phyloP scores from a whole-genome alignment of 2,888 invertebrate genomes.

The Clepsis dumicolana region DNA sequence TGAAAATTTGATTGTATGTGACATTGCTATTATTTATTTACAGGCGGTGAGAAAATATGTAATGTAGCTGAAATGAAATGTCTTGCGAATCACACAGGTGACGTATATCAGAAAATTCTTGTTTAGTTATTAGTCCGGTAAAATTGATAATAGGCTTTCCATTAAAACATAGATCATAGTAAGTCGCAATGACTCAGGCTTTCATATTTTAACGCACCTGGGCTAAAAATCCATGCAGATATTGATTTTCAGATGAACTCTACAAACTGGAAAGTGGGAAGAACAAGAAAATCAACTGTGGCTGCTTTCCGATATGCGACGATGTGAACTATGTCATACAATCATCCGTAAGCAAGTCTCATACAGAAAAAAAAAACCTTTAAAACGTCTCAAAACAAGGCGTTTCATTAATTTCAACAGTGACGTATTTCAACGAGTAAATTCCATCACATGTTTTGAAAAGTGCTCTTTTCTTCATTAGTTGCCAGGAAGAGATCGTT shows the following conservation, averaged over 20 bases:
- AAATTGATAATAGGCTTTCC: too few relatives aligned
- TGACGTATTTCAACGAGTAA: too few relatives aligned
- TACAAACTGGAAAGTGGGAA: constrained; percentile 78
- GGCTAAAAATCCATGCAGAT: too few relatives aligned
- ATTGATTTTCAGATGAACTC: constrained; percentile 76
- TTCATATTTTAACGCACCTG: too few relatives aligned
- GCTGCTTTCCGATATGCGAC: constrained; percentile 89
- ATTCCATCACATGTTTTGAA: too few relatives aligned
- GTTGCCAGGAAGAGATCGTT: too few relatives aligned
- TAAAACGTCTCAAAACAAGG: neutral
- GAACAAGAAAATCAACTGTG: constrained; percentile 85
- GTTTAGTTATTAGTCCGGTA: too few relatives aligned
- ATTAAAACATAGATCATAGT: too few relatives aligned
- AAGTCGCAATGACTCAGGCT: too few relatives aligned
- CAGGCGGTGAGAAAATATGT: constrained; percentile 86
- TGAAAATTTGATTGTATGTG: constrained; percentile 22
- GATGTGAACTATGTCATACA: constrained; percentile 90
- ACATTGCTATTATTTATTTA: constrained; percentile 48
- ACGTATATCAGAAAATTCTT: neutral
- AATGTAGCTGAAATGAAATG: constrained; percentile 88
- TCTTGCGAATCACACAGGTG: constrained; percentile 86
- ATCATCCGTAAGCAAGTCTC: constrained; percentile 78
- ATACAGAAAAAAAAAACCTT: neutral
- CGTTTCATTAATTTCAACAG: too few relatives aligned
- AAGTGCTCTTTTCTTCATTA: too few relatives aligned